Evolutionary conservation across 2,113 vertebrate genomes (phyloP), one percentile per base, ranked within the genome.

Genomic region (Seriola dumerili): DNA sequence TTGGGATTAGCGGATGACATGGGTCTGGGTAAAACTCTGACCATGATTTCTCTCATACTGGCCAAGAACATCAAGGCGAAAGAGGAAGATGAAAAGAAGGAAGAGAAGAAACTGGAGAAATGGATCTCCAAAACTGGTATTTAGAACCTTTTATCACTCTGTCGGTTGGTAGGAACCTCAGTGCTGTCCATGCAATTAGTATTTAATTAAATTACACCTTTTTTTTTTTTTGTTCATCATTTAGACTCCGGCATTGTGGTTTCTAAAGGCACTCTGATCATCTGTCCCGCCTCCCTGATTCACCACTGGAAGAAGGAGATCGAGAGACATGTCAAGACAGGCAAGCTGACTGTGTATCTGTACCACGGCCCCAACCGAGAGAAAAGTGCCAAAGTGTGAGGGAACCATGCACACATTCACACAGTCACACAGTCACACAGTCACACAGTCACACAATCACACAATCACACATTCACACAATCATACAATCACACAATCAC

Each of bases 291-390:
- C 55, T 99, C 98, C n/a, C 94, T 99, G 88, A 81, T 99, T 80
- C 97, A 99, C 86, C 98, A 99, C 55, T 99, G 98, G 98, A 97
- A 97, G 92, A 98, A 96, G 3, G 98, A 99, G 92, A 95, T 99
- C 3, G 96, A 97, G 19, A 95, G 91, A 87, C 94, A 34, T 0
- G 96, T 99, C 10, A 90, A 78, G 85, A 82, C 9, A 19, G 93
- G 85, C 63, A 94, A 57, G 38, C 92, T 99, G 64, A 96, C 90
- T 12, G 94, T 99, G 48, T 98, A 38, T 70, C 93, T 99, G 82
- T 99, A 99, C 90, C 97, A 99, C 0, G 98, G 98, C 1, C 80
- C 97, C 71, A 96, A 94, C 87, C 85, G 98, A 21, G 95, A 96
- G 44, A 97, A 79, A 17, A 94, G 91, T 7, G 92, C 96, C 17